These are phyloP conservation scores for Eira barbara DNA, from an alignment of 2,113 vertebrate genomes.

Conservation along the genomic window DNA sequence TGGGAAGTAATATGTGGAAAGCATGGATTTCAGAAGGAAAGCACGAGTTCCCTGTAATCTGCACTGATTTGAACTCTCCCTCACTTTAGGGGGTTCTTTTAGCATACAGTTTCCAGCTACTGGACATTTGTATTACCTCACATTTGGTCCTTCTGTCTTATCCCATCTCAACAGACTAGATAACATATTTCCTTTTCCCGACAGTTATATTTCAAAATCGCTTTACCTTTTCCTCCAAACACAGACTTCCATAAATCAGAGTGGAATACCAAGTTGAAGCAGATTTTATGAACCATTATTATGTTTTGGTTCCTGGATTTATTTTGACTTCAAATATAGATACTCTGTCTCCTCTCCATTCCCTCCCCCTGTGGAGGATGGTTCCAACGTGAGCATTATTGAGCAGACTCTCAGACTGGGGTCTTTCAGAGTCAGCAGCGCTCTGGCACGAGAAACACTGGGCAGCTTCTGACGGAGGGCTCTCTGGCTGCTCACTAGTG, in stretches of 20 bases:
- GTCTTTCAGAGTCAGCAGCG: background rate
- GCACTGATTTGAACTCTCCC: background rate
- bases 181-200: background rate
- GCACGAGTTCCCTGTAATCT: accelerated
- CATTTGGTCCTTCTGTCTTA: background rate
- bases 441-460: background rate
- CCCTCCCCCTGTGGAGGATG: background rate
- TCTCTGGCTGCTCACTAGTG: accelerated
- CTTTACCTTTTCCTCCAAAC: background rate
- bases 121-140: background rate
- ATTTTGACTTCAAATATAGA: background rate
- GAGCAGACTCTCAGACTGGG: background rate
- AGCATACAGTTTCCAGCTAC: background rate
- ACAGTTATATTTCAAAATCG: background rate
- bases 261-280: background rate
- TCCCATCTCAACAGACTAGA: background rate
- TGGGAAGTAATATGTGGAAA: background rate
- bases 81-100: background rate
- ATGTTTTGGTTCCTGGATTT: background rate
- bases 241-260: background rate
- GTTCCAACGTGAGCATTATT: accelerated
- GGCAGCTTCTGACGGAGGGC: background rate
- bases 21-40: background rate
- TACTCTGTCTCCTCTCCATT: background rate
- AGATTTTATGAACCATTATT: background rate